Percentiles rank a stretch among this genome's conserved stretches.
phyloP scores from a whole-genome alignment of 2,888 invertebrate genomes.

The Mesoligia furuncula region DNA sequence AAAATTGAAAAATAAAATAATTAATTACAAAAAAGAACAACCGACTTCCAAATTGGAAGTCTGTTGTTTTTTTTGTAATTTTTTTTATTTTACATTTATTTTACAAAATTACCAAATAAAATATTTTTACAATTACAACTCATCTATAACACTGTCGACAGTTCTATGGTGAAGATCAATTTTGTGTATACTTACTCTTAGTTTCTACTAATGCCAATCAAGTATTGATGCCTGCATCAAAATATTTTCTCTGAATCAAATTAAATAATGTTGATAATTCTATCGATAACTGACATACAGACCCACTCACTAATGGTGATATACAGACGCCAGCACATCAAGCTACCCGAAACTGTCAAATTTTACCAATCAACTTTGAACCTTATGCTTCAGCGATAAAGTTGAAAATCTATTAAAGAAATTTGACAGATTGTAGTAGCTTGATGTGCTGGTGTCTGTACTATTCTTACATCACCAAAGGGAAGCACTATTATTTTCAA shows the following conservation, averaged over 20 bases:
- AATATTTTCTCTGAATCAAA: slow-evolving; percentile 1
- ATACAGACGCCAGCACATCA: no score
- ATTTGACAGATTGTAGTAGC: no score
- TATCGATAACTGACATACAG: slow-evolving; percentile 2
- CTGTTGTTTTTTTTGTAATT: no score
- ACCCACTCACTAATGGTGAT: slow-evolving; percentile 12
- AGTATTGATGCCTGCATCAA: neutral
- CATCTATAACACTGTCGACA: neutral
- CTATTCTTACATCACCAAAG: slow-evolving; percentile 17
- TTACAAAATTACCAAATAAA: neutral
- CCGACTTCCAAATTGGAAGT: no score
- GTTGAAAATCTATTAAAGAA: no score
- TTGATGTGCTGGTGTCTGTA: neutral
- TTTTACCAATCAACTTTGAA: no score
- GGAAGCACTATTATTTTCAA: slow-evolving; percentile 3
- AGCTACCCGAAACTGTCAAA: no score
- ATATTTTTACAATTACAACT: neutral
- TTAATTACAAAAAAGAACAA: no score
- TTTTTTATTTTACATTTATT: neutral
- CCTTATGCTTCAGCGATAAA: no score
- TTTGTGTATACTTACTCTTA: neutral
- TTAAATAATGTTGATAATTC: neutral
- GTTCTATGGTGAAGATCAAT: no score
- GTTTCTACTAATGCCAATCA: neutral
- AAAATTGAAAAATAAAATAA: no score